Percentiles rank a stretch among this genome's conserved stretches.
These are phyloP conservation scores for human (Homo sapiens) DNA, from an alignment of 2,113 vertebrate species.

Conservation along the genomic window DNA sequence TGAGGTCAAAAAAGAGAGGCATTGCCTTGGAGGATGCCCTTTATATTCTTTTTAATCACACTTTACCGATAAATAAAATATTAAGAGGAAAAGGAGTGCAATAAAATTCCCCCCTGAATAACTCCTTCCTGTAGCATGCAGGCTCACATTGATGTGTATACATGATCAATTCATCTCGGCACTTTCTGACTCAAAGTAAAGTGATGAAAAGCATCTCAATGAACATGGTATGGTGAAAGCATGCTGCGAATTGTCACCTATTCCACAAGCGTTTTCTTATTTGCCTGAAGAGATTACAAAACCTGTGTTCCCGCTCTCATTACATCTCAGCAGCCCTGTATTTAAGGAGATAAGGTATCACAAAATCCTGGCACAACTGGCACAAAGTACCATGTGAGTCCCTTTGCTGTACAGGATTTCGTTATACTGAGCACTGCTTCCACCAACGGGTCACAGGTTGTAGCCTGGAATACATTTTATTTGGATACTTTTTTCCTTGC, in stretches of 20 bases:
- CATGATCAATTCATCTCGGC: constrained; percentile 19
- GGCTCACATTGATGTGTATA: constrained; percentile 1
- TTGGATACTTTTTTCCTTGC: neutral
- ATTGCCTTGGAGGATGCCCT: neutral
- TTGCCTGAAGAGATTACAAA: constrained; percentile 44
- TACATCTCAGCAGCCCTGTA: neutral
- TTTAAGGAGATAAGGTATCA: constrained; percentile 23
- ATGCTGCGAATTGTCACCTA: constrained; percentile 57
- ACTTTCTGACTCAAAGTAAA: constrained; percentile 42
- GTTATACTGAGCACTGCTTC: neutral
- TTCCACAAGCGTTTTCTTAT: neutral
- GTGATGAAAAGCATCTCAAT: neutral
- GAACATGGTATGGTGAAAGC: constrained; percentile 18
- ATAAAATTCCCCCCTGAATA: neutral
- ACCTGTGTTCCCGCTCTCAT: fast-evolving
- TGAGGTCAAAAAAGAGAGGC: neutral
- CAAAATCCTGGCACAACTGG: neutral
- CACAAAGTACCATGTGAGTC: neutral
- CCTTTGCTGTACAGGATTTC: neutral
- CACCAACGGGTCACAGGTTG: neutral
- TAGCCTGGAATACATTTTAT: neutral
- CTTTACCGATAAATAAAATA: constrained; percentile 40
- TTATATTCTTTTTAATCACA: constrained; percentile 35
- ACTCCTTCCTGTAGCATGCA: neutral
- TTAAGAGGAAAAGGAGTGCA: neutral